These are phyloP conservation scores for Polietes domitor DNA, from an alignment of 2,888 invertebrate genomes.

Conservation along the genomic window DNA sequence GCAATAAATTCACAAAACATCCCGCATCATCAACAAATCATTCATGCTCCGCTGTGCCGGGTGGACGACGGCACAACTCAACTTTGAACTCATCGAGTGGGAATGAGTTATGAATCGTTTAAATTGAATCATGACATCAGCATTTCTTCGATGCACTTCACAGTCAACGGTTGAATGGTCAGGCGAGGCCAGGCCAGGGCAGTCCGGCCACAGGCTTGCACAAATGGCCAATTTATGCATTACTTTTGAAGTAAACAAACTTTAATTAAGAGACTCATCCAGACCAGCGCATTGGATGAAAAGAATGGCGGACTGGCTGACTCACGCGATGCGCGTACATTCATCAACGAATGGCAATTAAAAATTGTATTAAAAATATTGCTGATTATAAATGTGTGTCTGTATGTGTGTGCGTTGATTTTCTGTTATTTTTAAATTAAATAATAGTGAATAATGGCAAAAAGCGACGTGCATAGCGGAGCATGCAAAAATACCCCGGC, in stretches of 20 bases:
- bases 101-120: constrained; percentile 33
- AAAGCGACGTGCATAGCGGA: neutral
- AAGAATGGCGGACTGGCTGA: neutral
- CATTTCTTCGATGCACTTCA: constrained; percentile 33
- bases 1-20: constrained; percentile 2
- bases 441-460: constrained; percentile 39
- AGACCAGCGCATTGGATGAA: constrained; percentile 10
- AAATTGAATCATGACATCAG: constrained; percentile 38
- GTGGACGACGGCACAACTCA: neutral
- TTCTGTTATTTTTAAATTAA: constrained; percentile 44
- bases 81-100: constrained; percentile 19
- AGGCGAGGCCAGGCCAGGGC: neutral
- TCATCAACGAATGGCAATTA: constrained; percentile 50
- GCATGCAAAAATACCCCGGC: constrained; percentile 7
- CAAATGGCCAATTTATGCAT: constrained; percentile 43
- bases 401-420: neutral
- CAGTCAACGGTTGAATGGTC: constrained; percentile 7
- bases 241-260: constrained; percentile 42
- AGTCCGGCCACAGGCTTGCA: neutral
- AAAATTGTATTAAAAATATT: constrained; percentile 56
- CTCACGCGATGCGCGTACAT: constrained; percentile 13
- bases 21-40: constrained; percentile 19
- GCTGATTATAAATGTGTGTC: constrained; percentile 50
- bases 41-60: neutral
- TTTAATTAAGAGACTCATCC: constrained; percentile 45